Evolutionary conservation across 2,113 vertebrate species (phyloP).

Genomic region (Typhlomys cinereus): DNA sequence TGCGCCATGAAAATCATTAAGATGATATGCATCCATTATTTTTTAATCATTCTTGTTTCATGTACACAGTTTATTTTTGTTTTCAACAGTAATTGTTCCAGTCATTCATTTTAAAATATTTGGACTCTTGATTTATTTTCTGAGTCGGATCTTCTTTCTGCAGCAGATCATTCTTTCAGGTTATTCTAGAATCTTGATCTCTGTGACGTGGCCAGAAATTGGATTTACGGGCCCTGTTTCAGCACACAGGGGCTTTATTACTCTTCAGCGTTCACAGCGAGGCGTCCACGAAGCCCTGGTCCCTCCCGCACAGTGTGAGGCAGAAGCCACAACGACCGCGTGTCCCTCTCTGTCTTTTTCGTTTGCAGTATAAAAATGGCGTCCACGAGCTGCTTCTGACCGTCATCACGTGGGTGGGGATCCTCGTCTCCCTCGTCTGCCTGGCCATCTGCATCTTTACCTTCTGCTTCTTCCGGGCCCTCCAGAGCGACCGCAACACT

Average conservation of each 20-base stretch:
- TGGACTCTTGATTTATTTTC: background rate
- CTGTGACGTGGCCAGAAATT: background rate
- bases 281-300: too few relatives aligned
- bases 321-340: too few relatives aligned
- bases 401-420: slow-evolving; percentile 97
- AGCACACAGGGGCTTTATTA: slow-evolving; percentile 48
- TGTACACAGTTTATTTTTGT: slow-evolving; percentile 19
- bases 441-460: slow-evolving; percentile 98
- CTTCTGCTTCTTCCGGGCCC: slow-evolving; percentile 99
- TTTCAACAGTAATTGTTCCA: slow-evolving; percentile 1
- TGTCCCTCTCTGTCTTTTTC: slow-evolving; percentile 71
- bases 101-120: background rate
- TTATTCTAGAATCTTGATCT: background rate
- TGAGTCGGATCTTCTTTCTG: background rate
- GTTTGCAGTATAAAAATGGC: slow-evolving; percentile 89
- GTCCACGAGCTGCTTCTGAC: slow-evolving; percentile 94
- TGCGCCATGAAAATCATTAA: background rate
- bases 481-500: slow-evolving; percentile 98
- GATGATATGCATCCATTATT: background rate
- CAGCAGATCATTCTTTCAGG: too few relatives aligned
- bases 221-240: slow-evolving; percentile 33
- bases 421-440: slow-evolving; percentile 97
- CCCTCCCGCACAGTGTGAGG: slow-evolving; percentile 51
- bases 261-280: background rate
- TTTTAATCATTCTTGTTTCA: background rate